These are phyloP conservation scores for Agrochola lota DNA, from an alignment of 2,888 invertebrate genomes.

Conservation along the genomic window DNA sequence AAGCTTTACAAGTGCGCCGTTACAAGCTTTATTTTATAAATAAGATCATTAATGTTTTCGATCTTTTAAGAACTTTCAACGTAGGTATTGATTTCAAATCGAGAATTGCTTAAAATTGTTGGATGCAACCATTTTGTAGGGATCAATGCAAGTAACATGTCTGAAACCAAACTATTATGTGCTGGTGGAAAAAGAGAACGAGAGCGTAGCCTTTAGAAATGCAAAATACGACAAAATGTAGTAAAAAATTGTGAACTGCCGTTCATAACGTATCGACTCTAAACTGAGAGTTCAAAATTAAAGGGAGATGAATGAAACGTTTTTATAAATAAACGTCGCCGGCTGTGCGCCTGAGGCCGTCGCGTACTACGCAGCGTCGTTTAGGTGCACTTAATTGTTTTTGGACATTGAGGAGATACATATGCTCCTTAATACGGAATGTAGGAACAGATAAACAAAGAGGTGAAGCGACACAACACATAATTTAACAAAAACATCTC, in stretches of 20 bases:
- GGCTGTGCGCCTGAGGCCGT: conserved; percentile 75
- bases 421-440: conserved; percentile 67
- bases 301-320: conserved; percentile 81
- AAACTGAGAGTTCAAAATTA: conserved; percentile 61
- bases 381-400: conserved; percentile 74
- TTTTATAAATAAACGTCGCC: conserved; percentile 84
- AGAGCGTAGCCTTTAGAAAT: conserved; percentile 1
- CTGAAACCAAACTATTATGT: conserved; percentile 2
- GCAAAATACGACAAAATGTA: conserved; percentile 11
- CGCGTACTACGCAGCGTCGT: conserved; percentile 73
- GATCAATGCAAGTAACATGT: background rate
- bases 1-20: conserved; percentile 37
- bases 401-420: conserved; percentile 73
- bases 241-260: background rate
- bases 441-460: conserved; percentile 40
- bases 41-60: conserved; percentile 24
- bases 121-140: background rate
- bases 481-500: background rate
- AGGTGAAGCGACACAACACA: background rate
- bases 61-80: conserved; percentile 13
- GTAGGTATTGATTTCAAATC: conserved; percentile 4
- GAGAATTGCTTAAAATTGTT: background rate
- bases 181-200: background rate
- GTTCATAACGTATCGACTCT: conserved; percentile 44
- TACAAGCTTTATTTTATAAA: conserved; percentile 41